Evolutionary conservation across 53 echinoderm and acorn worm species (phyloP).

Genomic region (Apostichopus leukothele): DNA sequence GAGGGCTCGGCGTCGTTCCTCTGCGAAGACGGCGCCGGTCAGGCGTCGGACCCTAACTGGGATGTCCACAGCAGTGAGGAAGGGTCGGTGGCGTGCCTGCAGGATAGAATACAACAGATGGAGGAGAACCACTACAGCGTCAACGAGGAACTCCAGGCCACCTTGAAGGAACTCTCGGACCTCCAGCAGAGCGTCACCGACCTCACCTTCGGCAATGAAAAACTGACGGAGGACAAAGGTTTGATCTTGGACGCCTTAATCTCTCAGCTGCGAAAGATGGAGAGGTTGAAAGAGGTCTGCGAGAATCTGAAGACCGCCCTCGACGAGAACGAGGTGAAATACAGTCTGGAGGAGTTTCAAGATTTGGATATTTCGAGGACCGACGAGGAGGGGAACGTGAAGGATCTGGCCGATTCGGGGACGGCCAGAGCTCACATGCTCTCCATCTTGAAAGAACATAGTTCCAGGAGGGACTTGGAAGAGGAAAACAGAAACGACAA

Average conservation of each 20-base stretch:
- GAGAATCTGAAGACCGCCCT: conserved; percentile 62
- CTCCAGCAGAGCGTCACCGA: conserved; percentile 85
- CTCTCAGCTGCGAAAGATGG: conserved; percentile 75
- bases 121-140: conserved; percentile 99
- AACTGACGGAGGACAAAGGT: conserved; percentile 82
- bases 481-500: conserved; percentile 71
- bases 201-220: conserved; percentile 83
- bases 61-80: conserved; percentile 87
- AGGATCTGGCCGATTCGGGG: conserved; percentile 50
- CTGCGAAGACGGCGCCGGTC: conserved; percentile 56
- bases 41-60: conserved; percentile 88
- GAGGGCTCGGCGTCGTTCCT: conserved; percentile 71
- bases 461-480: conserved; percentile 70
- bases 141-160: conserved; percentile 96
- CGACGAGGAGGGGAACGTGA: conserved; percentile 52
- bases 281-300: conserved; percentile 60
- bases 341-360: conserved; percentile 69
- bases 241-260: conserved; percentile 78
- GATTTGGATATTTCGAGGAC: conserved; percentile 63
- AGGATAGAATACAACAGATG: conserved; percentile 98
- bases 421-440: conserved; percentile 72
- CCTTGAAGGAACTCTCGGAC: conserved; percentile 91
- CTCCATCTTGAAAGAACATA: conserved; percentile 69
- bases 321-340: conserved; percentile 72
- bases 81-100: conserved; percentile 94